These are phyloP conservation scores for Panulirus ornatus DNA, from an alignment of 1,140 invertebrate genomes.

Conservation along the genomic window DNA sequence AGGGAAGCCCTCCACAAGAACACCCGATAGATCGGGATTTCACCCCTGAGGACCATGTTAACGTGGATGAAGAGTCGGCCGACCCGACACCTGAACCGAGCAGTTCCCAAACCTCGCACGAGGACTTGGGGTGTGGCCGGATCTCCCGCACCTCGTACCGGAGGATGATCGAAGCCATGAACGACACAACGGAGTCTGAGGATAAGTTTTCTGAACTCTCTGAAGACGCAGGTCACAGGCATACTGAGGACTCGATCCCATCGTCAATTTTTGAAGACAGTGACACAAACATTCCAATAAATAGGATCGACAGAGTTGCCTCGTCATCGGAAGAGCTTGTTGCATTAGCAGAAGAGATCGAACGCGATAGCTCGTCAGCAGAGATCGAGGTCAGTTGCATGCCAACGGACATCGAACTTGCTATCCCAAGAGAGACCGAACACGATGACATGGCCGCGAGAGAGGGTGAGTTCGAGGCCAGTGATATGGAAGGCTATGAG, in stretches of 20 bases:
- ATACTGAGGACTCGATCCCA: background rate
- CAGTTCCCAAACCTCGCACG: background rate
- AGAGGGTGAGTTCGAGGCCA: background rate
- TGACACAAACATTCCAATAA: background rate
- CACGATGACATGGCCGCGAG: background rate
- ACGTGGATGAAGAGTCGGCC: background rate
- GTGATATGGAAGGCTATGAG: background rate
- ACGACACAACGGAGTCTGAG: background rate
- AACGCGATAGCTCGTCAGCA: background rate
- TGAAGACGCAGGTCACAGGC: background rate
- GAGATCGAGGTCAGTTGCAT: background rate
- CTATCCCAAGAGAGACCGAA: background rate
- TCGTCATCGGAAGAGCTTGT: background rate
- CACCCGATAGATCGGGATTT: background rate
- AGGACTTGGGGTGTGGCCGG: background rate
- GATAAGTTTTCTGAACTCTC: conserved; percentile 21
- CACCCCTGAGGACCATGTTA: background rate
- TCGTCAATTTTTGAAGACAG: background rate
- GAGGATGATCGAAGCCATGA: conserved; percentile 31
- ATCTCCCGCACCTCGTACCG: conserved; percentile 25
- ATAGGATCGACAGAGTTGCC: too few relatives aligned
- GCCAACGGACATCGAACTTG: background rate
- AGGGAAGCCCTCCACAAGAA: background rate
- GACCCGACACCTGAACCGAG: background rate
- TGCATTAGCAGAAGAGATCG: too few relatives aligned